These are phyloP conservation scores for Mallotus villosus DNA, from an alignment of 2,797 vertebrate genomes.

Conservation along the genomic window DNA sequence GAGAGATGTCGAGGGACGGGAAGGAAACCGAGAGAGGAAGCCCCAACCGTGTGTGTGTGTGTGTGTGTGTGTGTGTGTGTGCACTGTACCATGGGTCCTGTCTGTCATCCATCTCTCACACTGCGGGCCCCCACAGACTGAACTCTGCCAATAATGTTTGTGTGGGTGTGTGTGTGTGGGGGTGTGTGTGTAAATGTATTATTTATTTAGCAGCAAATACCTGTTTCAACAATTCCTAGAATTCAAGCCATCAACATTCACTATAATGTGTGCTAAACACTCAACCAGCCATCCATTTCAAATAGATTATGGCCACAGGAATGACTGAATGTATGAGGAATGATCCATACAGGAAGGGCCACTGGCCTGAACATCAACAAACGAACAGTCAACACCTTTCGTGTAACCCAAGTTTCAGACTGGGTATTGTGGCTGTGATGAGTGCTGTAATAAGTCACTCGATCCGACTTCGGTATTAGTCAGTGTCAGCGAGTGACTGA, in stretches of 20 bases:
- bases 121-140: too few species aligned
- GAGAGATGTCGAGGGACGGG: constrained; percentile 19
- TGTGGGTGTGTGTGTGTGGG: too few species aligned
- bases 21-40: neutral
- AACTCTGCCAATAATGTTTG: too few species aligned
- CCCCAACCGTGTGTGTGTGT: neutral
- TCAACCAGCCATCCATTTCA: neutral
- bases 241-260: neutral
- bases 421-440: neutral
- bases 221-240: too few species aligned
- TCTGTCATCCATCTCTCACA: too few species aligned
- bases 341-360: neutral
- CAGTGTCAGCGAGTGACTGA: neutral
- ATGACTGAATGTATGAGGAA: neutral
- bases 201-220: too few species aligned
- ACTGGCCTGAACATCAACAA: constrained; percentile 42
- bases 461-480: neutral
- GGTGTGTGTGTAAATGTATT: too few species aligned
- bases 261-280: neutral
- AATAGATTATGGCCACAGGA: constrained; percentile 5
- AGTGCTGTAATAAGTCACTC: neutral
- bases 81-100: too few species aligned
- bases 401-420: neutral
- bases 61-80: neutral
- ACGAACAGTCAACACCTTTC: constrained; percentile 46